Percentiles rank a stretch among this genome's conserved stretches.
These are phyloP conservation scores for Prionace glauca DNA, from an alignment of 2,797 vertebrate genomes.

Conservation along the genomic window DNA sequence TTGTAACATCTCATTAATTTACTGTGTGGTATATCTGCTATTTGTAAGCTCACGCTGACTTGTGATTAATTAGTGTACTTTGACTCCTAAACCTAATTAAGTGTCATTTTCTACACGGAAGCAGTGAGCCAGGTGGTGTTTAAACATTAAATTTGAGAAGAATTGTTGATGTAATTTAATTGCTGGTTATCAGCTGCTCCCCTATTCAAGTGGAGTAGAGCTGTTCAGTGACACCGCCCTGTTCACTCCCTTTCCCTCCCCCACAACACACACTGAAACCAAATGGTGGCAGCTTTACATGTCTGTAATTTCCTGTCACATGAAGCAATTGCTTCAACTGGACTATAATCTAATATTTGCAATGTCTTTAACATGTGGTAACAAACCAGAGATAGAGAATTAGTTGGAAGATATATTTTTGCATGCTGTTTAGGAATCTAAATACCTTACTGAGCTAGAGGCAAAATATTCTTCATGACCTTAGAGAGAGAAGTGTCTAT, in stretches of 20 bases:
- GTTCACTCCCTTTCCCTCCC: background rate
- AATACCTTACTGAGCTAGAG: background rate
- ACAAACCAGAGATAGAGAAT: background rate
- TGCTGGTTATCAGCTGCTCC: background rate
- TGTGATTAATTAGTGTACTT: constrained; percentile 1
- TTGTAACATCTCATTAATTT: background rate
- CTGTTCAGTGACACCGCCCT: background rate
- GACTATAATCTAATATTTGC: background rate
- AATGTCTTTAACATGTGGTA: background rate
- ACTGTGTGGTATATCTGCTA: background rate
- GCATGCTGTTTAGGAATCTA: background rate
- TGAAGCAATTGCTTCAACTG: constrained; percentile 23
- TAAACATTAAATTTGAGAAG: background rate
- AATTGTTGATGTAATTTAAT: constrained; percentile 10
- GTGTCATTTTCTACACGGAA: background rate
- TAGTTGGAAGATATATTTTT: background rate
- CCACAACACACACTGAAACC: background rate
- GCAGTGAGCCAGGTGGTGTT: background rate
- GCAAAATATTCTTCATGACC: background rate
- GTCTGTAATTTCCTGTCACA: background rate
- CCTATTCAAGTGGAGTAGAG: too few relatives aligned
- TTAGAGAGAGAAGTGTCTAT: background rate
- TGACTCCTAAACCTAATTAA: background rate
- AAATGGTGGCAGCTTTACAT: background rate
- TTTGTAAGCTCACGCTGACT: background rate